Evolutionary conservation across 2,113 vertebrate genomes (phyloP).

Genomic region (Tenebrosternarchus preto): DNA sequence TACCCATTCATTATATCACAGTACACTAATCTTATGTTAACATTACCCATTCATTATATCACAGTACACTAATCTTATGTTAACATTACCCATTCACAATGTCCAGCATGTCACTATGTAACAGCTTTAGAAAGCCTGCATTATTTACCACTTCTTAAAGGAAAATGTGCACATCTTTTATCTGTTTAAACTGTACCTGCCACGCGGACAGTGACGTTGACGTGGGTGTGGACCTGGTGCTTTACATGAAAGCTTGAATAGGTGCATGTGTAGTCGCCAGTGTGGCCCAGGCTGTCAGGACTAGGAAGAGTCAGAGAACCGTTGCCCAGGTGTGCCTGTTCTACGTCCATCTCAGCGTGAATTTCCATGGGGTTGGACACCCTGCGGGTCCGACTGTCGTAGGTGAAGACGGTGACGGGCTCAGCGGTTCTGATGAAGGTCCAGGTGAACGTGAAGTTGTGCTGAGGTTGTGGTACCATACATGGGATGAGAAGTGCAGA

Average conservation of each 20-base stretch:
- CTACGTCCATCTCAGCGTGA: constrained; percentile 63
- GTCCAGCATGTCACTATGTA: too few relatives aligned
- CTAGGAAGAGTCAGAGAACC: constrained; percentile 68
- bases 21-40: too few relatives aligned
- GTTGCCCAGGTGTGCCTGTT: constrained; percentile 63
- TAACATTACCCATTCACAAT: too few relatives aligned
- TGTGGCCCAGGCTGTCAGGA: constrained; percentile 60
- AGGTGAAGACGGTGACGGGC: constrained; percentile 64
- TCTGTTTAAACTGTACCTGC: constrained; percentile 53
- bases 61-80: too few relatives aligned
- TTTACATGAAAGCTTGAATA: constrained; percentile 64
- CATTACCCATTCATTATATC: too few relatives aligned
- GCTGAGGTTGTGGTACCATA: constrained; percentile 57
- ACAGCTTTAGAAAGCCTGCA: too few relatives aligned
- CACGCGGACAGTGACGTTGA: constrained; percentile 67
- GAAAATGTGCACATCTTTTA: neutral
- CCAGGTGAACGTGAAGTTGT: constrained; percentile 75
- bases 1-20: too few relatives aligned
- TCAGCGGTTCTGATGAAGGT: constrained; percentile 63
- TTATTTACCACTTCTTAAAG: too few relatives aligned
- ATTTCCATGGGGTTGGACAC: constrained; percentile 66
- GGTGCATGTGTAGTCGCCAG: constrained; percentile 69
- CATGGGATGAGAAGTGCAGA: constrained; percentile 69
- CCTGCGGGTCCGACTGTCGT: constrained; percentile 65
- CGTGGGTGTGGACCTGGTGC: constrained; percentile 63